Percentiles rank a stretch among this genome's conserved stretches.
Evolutionary conservation across 2,797 vertebrate genomes (phyloP).

Genomic region (Lutjanus campechanus): DNA sequence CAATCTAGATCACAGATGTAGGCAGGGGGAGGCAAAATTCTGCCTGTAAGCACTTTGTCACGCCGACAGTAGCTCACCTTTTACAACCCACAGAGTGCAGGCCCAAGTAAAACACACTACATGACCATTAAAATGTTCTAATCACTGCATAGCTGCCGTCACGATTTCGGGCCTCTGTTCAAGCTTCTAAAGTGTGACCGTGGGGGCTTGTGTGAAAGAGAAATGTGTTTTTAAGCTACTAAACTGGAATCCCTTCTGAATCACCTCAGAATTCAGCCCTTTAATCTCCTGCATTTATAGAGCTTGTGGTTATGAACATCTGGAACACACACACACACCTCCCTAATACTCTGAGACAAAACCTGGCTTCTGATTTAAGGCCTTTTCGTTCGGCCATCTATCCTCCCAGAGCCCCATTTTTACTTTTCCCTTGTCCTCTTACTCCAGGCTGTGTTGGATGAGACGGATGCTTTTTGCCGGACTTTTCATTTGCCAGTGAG

Average conservation of each 20-base stretch:
- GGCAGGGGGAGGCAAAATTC: constrained; percentile 60
- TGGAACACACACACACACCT: constrained; percentile 38
- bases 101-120: constrained; percentile 44
- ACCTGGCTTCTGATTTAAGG: constrained; percentile 58
- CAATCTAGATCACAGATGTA: constrained; percentile 75
- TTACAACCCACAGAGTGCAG: constrained; percentile 56
- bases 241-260: constrained; percentile 30
- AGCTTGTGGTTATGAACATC: constrained; percentile 37
- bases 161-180: constrained; percentile 27
- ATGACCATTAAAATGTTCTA: constrained; percentile 45
- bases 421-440: constrained; percentile 74
- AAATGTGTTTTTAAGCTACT: constrained; percentile 20
- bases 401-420: constrained; percentile 68
- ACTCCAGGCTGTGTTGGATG: constrained; percentile 76
- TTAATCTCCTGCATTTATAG: constrained; percentile 14
- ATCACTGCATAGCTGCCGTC: constrained; percentile 33
- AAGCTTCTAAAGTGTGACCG: constrained; percentile 6
- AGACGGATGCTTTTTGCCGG: constrained; percentile 80
- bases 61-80: constrained; percentile 63
- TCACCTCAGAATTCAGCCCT: constrained; percentile 12
- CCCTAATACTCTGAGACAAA: constrained; percentile 36
- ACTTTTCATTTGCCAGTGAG: constrained; percentile 84
- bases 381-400: constrained; percentile 62
- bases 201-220: constrained; percentile 7
- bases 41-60: constrained; percentile 75